Evolutionary conservation across 2,888 invertebrate genomes (phyloP).

Genomic region (Nebria brevicollis): DNA sequence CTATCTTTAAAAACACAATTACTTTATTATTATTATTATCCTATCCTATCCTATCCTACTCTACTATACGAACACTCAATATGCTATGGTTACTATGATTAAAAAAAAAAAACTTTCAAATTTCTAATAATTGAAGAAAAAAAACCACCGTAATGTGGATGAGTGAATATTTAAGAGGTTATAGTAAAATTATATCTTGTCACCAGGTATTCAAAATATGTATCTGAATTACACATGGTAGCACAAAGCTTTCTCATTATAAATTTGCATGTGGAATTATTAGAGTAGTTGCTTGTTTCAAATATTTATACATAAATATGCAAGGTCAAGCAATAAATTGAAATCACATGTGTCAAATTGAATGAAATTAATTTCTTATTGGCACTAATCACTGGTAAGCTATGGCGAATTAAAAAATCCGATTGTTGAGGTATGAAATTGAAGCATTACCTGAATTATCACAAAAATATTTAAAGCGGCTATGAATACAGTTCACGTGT

Average conservation of each 20-base stretch:
- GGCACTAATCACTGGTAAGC: neutral
- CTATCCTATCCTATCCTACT: too few relatives aligned
- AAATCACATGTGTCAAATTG: constrained; percentile 19
- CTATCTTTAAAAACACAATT: neutral
- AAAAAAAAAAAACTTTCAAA: neutral
- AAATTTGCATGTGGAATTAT: neutral
- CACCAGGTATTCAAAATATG: neutral
- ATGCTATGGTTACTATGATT: too few relatives aligned
- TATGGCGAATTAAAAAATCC: neutral
- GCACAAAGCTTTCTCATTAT: neutral
- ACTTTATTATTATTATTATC: neutral
- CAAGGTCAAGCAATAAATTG: constrained; percentile 35
- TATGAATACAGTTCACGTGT: constrained; percentile 48
- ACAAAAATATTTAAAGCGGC: constrained; percentile 45
- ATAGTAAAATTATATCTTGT: neutral
- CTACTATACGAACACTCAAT: too few relatives aligned
- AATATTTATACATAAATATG: neutral
- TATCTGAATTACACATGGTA: neutral
- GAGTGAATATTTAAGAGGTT: neutral
- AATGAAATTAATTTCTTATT: constrained; percentile 2
- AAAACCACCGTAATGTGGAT: constrained; percentile 1
- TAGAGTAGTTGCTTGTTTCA: neutral
- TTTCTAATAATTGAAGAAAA: neutral
- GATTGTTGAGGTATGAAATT: neutral
- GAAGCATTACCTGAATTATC: constrained; percentile 38